Base-by-base conservation (phyloP, 2,113 vertebrate species). In the Papio anubis region DNA sequence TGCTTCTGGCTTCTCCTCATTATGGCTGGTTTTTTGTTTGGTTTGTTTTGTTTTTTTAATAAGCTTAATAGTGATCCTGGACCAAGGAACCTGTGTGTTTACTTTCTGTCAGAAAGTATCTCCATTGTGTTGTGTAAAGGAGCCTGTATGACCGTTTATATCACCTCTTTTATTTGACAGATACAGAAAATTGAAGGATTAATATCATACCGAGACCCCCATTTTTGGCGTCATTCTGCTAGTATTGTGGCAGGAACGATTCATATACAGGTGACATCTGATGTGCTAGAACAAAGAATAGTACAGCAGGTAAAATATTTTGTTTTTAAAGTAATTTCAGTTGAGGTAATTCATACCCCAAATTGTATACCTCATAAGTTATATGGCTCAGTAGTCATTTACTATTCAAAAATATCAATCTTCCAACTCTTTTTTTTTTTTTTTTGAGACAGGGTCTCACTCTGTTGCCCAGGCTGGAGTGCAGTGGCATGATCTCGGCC, bases 161-260 rank as follows among this genome's bases (percentile, higher is more conserved):
- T 93, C 18, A 80, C 30, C 12, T 93, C 18, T 90, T 95, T 97
- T 97, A 97, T 48, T 97, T 98, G 97, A 96, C 99, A 99, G 99
- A 99, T 99, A 94, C 99, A 99, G 90, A 99, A 99, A 99, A 99
- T 99, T 64, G 99, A 99, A 97, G 99, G 99, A 76, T 99, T 99
- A 86, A 98, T 99, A 98, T 99, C 99, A 27, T 99, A 99, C 98
- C 99, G 99, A 98, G 99, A 99, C 97, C 98, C 99, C 96, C 99
- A 99, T 97, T 99, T 99, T 98, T 99, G 99, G 99, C 99, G 99
- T 95, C 99, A 99, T 95, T 99, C 99, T 30, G 99, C 99, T 83
- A 99, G 93, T 97, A 97, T 99, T 96, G 97, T 99, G n/a, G 99
- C 99, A 86, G 99, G 99, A 92, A 99, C 99, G 95, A 98, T 99